Base-by-base conservation (phyloP, 2,888 invertebrate species). In the Aquatica leii region DNA sequence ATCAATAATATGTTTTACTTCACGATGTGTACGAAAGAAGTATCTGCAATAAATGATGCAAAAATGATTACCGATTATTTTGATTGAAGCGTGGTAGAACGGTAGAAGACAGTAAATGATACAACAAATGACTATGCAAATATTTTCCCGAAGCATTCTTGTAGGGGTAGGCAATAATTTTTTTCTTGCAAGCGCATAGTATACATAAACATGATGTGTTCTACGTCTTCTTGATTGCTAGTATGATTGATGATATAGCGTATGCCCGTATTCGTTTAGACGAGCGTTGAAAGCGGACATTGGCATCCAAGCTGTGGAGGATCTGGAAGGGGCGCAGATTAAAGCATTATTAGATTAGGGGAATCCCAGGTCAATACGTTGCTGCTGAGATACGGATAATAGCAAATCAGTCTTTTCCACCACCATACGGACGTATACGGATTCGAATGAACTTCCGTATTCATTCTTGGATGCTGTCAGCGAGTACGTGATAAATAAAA, bases 301-400 rank as follows among this genome's bases (percentile, higher is more conserved):
- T 74, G 76, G 74, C 75, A 75, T 76, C 76, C 74, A 77, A 75
- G 77, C 76, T 75, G 75, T 71, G 72, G 73, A 72, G 71, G 70
- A 73, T 75, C 72, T 72, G 69, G 72, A 74, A 71, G 75, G 74
- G 74, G 74, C 73, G 73, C 72, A 77, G 77, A 77, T 77, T 77
- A 77, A 77, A 77, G 74, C 76, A 76, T 77, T 77, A 77, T 77
- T 77, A 76, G 76, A 76, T 77, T 76, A 76, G 76, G 76, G 77
- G 75, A 76, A 76, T 76, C 73, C 74, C 74, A 69, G 70, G 71
- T 71, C 73, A 73, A 74, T 74, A 73, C 71, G 68, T 69, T 70
- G 67, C 68, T 69, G 69, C 69, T 65, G 68, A 65, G 68, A 65
- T 65, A 68, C 66, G 66, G 65, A 65, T 68, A 59, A 64, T 56